Conservation (phyloP, 2,888 invertebrate species). For the Drosophila nigricruria region DNA sequence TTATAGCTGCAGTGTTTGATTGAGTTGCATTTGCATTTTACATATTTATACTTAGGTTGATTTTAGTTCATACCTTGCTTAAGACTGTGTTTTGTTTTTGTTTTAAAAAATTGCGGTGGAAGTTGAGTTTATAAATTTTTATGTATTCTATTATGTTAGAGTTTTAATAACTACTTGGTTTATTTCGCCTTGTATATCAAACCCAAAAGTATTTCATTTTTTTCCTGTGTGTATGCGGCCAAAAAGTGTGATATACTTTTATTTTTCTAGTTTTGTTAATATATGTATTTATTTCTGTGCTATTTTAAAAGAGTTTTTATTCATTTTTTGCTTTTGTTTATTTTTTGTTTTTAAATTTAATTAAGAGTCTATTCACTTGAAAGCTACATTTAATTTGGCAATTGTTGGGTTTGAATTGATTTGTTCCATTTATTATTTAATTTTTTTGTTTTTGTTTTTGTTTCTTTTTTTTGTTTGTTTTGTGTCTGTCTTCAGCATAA, state of each 20-base stretch:
- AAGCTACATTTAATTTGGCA: slow-evolving; percentile 85
- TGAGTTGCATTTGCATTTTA: slow-evolving; percentile 74
- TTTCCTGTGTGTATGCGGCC: slow-evolving; percentile 40
- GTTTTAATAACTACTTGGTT: slow-evolving; percentile 73
- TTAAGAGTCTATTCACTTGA: slow-evolving; percentile 81
- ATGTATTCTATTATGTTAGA: slow-evolving; percentile 67
- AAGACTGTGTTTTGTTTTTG: slow-evolving; percentile 73
- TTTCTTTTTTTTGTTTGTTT: slow-evolving; percentile 22
- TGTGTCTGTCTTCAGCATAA: slow-evolving; percentile 60
- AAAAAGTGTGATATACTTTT: slow-evolving; percentile 61
- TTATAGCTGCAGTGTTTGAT: slow-evolving; percentile 75
- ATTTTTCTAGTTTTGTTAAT: slow-evolving; percentile 52
- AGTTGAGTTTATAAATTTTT: slow-evolving; percentile 78
- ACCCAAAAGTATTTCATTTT: slow-evolving; percentile 63
- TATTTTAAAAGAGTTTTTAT: slow-evolving; percentile 56
- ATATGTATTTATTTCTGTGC: slow-evolving; percentile 36
- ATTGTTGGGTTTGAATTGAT: slow-evolving; percentile 85
- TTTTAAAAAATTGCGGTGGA: slow-evolving; percentile 80
- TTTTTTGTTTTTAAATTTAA: slow-evolving; percentile 40
- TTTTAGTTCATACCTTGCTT: slow-evolving; percentile 66
- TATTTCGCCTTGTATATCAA: slow-evolving; percentile 65
- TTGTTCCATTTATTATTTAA: slow-evolving; percentile 45
- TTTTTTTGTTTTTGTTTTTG: slow-evolving; percentile 31
- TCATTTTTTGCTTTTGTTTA: slow-evolving; percentile 28
- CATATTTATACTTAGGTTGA: slow-evolving; percentile 58